Conservation (phyloP, 1,140 invertebrate genomes). For the Caenorhabditis inopinata region DNA sequence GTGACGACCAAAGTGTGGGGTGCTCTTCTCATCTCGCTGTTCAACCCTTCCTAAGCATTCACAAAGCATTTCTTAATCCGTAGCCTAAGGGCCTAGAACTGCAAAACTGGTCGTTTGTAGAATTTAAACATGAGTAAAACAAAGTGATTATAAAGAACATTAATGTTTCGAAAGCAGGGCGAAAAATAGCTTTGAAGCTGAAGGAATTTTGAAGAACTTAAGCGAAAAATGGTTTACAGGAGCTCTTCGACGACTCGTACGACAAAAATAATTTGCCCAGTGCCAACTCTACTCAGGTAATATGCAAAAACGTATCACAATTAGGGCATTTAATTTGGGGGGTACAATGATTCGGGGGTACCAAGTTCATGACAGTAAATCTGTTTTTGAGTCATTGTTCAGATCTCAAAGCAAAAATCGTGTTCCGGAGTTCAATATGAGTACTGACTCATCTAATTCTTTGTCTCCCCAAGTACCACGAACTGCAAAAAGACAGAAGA, state of each 20-base stretch:
- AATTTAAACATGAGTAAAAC: background rate
- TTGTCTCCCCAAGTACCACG: no score
- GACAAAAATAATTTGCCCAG: slow-evolving; percentile 65
- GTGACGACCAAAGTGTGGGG: slow-evolving; percentile 18
- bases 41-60: background rate
- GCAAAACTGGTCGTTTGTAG: background rate
- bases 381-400: no score
- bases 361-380: no score
- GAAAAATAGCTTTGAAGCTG: background rate
- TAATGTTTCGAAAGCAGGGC: background rate
- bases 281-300: slow-evolving; percentile 55
- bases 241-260: slow-evolving; percentile 59
- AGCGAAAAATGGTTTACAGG: slow-evolving; percentile 46
- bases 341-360: background rate
- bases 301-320: no score
- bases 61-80: background rate
- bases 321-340: no score
- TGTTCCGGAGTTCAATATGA: no score
- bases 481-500: no score
- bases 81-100: background rate
- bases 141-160: background rate
- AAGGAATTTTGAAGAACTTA: no score
- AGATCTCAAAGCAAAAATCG: no score
- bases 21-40: background rate
- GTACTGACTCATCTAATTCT: no score